Evolutionary conservation across 2,113 vertebrate species (phyloP), one percentile per base, ranked within the genome.

Genomic region (Hypomesus transpacificus): DNA sequence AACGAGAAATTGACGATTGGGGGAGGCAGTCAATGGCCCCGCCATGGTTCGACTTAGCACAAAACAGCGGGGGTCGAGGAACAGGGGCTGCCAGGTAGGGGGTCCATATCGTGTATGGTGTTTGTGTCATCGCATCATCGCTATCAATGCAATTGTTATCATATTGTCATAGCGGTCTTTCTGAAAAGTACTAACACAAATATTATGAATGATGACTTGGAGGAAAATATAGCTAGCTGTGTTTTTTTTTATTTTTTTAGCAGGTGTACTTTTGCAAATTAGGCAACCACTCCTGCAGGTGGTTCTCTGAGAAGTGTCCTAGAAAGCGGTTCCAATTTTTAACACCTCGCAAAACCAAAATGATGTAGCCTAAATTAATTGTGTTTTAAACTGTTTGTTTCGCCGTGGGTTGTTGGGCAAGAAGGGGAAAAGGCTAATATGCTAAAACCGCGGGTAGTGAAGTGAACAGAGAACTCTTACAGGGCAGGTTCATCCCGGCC

Each of bases 11-110:
- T 46, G 92, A 92, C 89, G 92, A 93, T 88, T 91, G 89, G 89
- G 91, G 85, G 92, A 91, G 69, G 76, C 84, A 92, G 94, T 93
- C 93, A 84, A 88, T 75, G 91, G 89, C 88, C 85, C 94, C 91
- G 91, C 92, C 92, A 92, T 92, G 89, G 92, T 92, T 87, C 93
- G 94, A 88, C 93, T 94, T 78, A 90, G 93, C 91, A 91, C 87
- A 85, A 85, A 94, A 91, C 93, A 88, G 83, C 93, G 90, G 87
- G 93, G 93, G 86, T 88, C 90, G 93, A 89, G 90, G 93, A 94
- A 87, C 73, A 89, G 90, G 89, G 93, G 94, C 64, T 87, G 91
- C 74, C 96, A 98, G 96, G 97, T 98, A 91, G 91, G 91, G 89
- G 89, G 90, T 91, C 89, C 82, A 77, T 82, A 75, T 86, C 81